Conservation (phyloP, 2,113 vertebrate species). For the Mus musculus region GRCm39 chr2:28420001-28420500, state of each 20-base stretch:
- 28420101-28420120: not conserved
- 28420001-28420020: not conserved
- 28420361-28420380: not conserved
- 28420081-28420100: not conserved
- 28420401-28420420: not conserved
- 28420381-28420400: not conserved
- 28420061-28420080: not conserved
- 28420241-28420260: not conserved
- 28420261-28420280: rapidly evolving
- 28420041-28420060: not conserved
- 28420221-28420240: not conserved
- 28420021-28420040: not conserved
- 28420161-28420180: not conserved
- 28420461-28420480: conserved; percentile 63
- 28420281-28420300: not conserved
- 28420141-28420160: not conserved
- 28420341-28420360: not conserved
- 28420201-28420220: not conserved
- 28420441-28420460: conserved; percentile 72
- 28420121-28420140: not conserved
- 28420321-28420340: not conserved
- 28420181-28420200: not conserved
- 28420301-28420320: not conserved
- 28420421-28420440: conserved; percentile 55
- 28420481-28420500: conserved; percentile 64